These are phyloP conservation scores for Sinella curviseta DNA, from an alignment of 1,140 invertebrate species.

Conservation along the genomic window DNA sequence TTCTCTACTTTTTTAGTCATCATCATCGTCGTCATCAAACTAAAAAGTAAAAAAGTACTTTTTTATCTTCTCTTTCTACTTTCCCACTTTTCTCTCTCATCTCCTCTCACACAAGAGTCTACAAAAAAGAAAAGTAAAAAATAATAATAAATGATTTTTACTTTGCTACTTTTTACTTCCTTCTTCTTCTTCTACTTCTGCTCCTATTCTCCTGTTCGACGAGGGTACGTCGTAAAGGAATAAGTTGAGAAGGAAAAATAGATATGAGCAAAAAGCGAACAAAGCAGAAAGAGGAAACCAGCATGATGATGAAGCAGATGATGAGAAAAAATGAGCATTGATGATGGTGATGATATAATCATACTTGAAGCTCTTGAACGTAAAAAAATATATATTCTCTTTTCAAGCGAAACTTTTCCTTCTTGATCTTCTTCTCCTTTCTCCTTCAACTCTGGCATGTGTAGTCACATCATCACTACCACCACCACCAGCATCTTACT, in stretches of 20 bases:
- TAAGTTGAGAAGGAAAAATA: not conserved
- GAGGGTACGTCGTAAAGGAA: not conserved
- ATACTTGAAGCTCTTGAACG: no score
- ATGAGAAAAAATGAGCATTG: not conserved
- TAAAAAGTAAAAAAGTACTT: not conserved
- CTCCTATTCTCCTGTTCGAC: no score
- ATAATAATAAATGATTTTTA: not conserved
- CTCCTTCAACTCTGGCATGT: not conserved
- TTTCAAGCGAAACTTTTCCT: no score
- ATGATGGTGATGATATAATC: not conserved
- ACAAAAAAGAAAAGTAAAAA: not conserved
- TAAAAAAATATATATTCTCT: no score
- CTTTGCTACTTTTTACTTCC: not conserved
- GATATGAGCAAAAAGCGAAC: not conserved
- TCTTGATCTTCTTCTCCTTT: not conserved
- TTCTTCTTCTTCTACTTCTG: no score
- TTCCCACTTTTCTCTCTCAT: not conserved
- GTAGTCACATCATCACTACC: not conserved
- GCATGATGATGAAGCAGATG: not conserved
- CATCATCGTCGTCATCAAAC: slow-evolving; percentile 5
- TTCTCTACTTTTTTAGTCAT: not conserved
- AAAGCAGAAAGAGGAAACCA: not conserved
- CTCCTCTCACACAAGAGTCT: not conserved
- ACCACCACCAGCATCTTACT: not conserved
- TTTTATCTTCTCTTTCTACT: not conserved